phyloP scores from a whole-genome alignment of 2,113 vertebrate species.

The Notothenia coriiceps region DNA sequence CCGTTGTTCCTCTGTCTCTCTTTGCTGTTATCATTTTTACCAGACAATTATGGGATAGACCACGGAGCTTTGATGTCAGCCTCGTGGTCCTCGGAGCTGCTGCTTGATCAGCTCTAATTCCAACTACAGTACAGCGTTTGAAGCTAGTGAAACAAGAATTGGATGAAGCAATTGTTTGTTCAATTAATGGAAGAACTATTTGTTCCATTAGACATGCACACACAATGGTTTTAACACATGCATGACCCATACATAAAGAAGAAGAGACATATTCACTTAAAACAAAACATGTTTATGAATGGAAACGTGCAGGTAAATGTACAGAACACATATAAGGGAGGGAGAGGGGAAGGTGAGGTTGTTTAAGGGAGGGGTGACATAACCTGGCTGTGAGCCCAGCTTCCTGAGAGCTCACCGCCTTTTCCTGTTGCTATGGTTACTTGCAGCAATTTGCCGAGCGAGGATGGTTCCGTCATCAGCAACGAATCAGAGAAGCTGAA shows the following conservation, averaged over 20 bases:
- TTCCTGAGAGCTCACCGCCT: slow-evolving; percentile 85
- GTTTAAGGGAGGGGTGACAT: slow-evolving; percentile 72
- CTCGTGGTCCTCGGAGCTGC: slow-evolving; percentile 58
- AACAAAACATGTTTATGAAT: background rate
- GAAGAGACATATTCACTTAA: background rate
- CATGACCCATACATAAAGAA: background rate
- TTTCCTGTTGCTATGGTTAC: slow-evolving; percentile 97
- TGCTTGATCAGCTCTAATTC: slow-evolving; percentile 72
- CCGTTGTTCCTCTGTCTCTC: slow-evolving; percentile 43
- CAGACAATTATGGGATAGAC: slow-evolving; percentile 76
- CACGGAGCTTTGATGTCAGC: slow-evolving; percentile 74
- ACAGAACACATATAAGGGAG: background rate
- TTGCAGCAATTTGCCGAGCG: slow-evolving; percentile 94
- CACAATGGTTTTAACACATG: slow-evolving; percentile 2
- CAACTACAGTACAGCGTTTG: slow-evolving; percentile 53
- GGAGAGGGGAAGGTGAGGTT: slow-evolving; percentile 56
- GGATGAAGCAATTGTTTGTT: slow-evolving; percentile 60
- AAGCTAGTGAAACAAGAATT: slow-evolving; percentile 55
- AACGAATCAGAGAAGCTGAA: slow-evolving; percentile 94
- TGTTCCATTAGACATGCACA: slow-evolving; percentile 24
- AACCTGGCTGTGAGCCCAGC: slow-evolving; percentile 83
- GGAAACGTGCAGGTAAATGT: background rate
- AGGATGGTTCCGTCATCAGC: slow-evolving; percentile 96
- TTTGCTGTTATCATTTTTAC: slow-evolving; percentile 73
- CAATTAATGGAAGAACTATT: slow-evolving; percentile 42